Conservation (phyloP, 2,888 invertebrate genomes). For the Beris morrisii region DNA sequence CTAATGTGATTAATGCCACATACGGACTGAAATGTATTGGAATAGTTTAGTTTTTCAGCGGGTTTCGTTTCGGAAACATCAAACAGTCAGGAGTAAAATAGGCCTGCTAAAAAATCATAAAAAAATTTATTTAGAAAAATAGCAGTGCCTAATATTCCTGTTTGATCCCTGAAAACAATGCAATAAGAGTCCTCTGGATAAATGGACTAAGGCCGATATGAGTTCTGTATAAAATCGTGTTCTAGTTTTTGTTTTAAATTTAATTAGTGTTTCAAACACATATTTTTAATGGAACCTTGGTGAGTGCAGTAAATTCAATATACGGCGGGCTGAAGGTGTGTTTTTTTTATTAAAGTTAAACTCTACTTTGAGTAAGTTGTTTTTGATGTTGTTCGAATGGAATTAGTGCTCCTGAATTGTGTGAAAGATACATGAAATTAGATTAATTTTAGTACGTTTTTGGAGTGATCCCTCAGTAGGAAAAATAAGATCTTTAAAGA, state of each 20-base stretch:
- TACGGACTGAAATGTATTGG: conserved; percentile 41
- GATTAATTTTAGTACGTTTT: too few relatives aligned
- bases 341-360: too few relatives aligned
- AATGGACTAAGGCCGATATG: neutral
- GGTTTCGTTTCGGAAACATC: conserved; percentile 50
- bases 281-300: too few relatives aligned
- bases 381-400: too few relatives aligned
- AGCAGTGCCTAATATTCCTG: conserved; percentile 1
- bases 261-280: too few relatives aligned
- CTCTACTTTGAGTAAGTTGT: too few relatives aligned
- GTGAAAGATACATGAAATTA: too few relatives aligned
- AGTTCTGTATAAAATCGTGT: neutral
- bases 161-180: neutral
- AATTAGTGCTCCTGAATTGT: too few relatives aligned
- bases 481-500: too few relatives aligned
- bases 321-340: too few relatives aligned
- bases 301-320: too few relatives aligned
- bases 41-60: conserved; percentile 49
- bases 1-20: conserved; percentile 56
- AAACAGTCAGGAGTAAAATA: conserved; percentile 13
- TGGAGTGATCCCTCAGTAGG: too few relatives aligned
- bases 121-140: neutral
- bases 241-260: neutral
- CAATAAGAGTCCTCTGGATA: conserved; percentile 4
- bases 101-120: conserved; percentile 7